Base-by-base conservation (phyloP, 2,113 vertebrate species). In the Chrysemys picta region DNA sequence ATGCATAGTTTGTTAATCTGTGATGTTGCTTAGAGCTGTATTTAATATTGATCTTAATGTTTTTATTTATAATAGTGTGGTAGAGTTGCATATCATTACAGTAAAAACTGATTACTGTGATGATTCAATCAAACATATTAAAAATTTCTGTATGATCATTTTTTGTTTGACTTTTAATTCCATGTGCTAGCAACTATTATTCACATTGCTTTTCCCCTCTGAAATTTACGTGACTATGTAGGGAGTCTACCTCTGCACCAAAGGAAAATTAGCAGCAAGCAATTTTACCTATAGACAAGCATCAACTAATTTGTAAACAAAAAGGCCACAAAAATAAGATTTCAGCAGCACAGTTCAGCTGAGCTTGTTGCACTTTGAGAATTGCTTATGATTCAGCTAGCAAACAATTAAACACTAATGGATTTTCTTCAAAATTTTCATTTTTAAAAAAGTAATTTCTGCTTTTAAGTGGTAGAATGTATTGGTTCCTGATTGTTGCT, bases 31-130 rank as follows among this genome's bases (percentile, higher is more conserved):
- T 98, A 99, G 98, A 98, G 94, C 98, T 98, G 98, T 99, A 97
- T 98, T 99, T 99, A 99, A 98, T 98, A 99, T 97, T 97, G 96
- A 98, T 98, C 97, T 98, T 95, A 93, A 97, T 98, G 98, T 98
- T 98, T 99, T 98, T 99, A 99, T 99, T 99, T 99, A 99, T 99
- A 98, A 98, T 99, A 98, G 97, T 98, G 98, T 98, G 96, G 98
- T 99, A 99, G 98, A 99, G 98, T 98, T 98, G 98, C 99, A 94
- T 98, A 99, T 99, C 99, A 99, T 98, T 98, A 98, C 98, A 98
- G 98, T 98, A 98, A 97, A 98, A 97, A 96, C 97, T 96, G 91
- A 97, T 98, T 99, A 99, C 98, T 99, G 99, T 98, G 97, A 98
- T 99, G 98, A 98, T 98, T 99, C 98, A 98, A 99, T 99, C 98